Evolutionary conservation across 2,888 invertebrate species (phyloP), one percentile per base, ranked within the genome.

Genomic region (Eristalis arbustorum): DNA sequence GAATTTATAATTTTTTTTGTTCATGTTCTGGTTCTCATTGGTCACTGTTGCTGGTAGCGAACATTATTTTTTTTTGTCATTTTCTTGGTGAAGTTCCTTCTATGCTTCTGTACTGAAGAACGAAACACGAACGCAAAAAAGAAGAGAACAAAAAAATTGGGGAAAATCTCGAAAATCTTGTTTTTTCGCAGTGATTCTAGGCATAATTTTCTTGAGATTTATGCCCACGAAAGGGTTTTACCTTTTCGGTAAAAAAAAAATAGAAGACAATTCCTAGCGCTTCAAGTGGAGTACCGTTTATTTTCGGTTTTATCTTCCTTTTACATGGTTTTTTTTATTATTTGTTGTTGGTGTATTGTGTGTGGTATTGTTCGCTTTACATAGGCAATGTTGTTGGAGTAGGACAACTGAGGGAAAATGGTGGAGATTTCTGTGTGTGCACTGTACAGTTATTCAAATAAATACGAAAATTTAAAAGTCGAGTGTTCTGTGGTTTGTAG

Each of bases 101-200:
- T 64, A 31, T 42, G 49, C 34, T 14, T 37, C 0, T 63, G 62
- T 57, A 56, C n/a, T 14, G 34, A 8, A 62, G 22, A 79, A 80
- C 62, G 81, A 77, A 85, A 85, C 84, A 84, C 76, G 84, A 85
- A 85, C 37, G 84, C 81, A 77, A 64, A 69, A 76, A 62, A 62
- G 11, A 62, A 62, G 66, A 76, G 61, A 62, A 14, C 28, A 42
- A 78, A 76, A 84, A 84, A 73, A 31, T 31, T 31, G 66, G 64
- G 56, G 67, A 64, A 82, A 59, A 77, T 73, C 71, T 81, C 42
- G 76, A 76, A 84, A 76, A 63, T 85, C 81, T 81, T 68, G 81
- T 80, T 80, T 81, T 68, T 62, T 72, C 4, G 59, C 22, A 40
- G 56, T 31, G 73, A 73, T 69, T 69, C 25, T 68, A 28, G 13